Base-by-base conservation (phyloP, 2,888 invertebrate genomes). In the Drosophila dives region DNA sequence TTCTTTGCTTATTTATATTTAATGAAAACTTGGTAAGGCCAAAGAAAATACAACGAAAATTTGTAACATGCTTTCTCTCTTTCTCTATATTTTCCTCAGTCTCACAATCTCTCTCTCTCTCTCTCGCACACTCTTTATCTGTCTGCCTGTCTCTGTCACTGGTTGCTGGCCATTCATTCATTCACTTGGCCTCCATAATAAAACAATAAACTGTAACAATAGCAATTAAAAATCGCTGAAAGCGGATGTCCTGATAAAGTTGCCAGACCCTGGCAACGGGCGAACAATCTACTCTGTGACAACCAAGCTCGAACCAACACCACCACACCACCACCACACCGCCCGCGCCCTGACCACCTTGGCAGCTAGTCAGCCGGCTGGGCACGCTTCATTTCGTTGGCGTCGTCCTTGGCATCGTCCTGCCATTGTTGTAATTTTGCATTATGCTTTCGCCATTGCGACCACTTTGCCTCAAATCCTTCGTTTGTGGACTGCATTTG, bases 171-270 rank as follows among this genome's bases (percentile, higher is more conserved):
- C 69, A 86, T 83, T 86, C 83, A 86, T 86, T 54, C 54, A 36
- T 54, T 86, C 84, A 80, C 87, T 83, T 84, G 84, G 72, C 88
- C 86, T 81, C 81, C 81, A 81, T 86, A 86, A 86, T 86, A 86
- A 83, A 86, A 88, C 85, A 86, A 86, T 86, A 86, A 86, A 82
- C 80, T 86, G 81, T 86, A 86, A 86, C 86, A 88, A 86, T 86
- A 86, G 89, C 88, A 86, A 89, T 89, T 86, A 86, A 86, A 86
- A 86, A 86, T 89, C 85, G 85, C 87, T 89, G 89, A 89, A 81
- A 86, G 86, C 86, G 86, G 89, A 89, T 89, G 89, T 86, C 89
- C 86, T 84, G 86, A 88, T 86, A 86, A 88, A 80, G 78, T 82
- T 82, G 73, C 75, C 83, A 82, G 86, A 85, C 88, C 83, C 83